These are phyloP conservation scores for Bufotes viridis DNA, from an alignment of 2,797 vertebrate species.

Conservation along the genomic window DNA sequence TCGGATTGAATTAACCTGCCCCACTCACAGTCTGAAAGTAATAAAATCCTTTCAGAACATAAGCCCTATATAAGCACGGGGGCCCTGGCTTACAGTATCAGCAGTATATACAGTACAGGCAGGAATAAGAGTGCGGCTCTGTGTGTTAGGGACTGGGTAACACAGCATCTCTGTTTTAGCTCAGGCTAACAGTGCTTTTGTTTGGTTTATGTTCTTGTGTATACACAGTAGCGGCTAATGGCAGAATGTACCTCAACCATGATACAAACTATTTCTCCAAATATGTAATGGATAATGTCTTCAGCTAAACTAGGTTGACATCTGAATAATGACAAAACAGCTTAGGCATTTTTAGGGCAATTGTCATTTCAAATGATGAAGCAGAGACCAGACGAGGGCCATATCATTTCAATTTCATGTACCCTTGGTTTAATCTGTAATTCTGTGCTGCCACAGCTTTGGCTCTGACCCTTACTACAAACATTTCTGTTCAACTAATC, in stretches of 20 bases:
- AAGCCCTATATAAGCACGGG: conserved; percentile 49
- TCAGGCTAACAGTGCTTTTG: not conserved
- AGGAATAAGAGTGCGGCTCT: not conserved
- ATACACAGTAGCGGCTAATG: conserved; percentile 30
- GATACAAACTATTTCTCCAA: conserved; percentile 18
- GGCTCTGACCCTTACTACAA: not conserved
- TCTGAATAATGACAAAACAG: conserved; percentile 35
- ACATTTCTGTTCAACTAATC: not conserved
- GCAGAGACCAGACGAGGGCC: not conserved
- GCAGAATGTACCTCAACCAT: conserved; percentile 36
- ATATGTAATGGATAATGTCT: conserved; percentile 24
- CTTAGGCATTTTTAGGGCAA: conserved; percentile 27
- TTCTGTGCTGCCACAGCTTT: not conserved
- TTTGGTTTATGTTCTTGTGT: conserved; percentile 34
- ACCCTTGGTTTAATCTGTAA: not conserved
- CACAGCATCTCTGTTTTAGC: conserved; percentile 32
- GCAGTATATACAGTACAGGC: conserved; percentile 26
- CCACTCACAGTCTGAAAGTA: conserved; percentile 53
- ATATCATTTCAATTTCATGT: conserved; percentile 31
- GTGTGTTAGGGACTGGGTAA: conserved; percentile 6
- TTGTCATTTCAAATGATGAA: conserved; percentile 20
- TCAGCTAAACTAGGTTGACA: conserved; percentile 21
- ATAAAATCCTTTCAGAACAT: conserved; percentile 58
- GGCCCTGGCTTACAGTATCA: conserved; percentile 37
- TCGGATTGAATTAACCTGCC: conserved; percentile 58